phyloP scores from a whole-genome alignment of 2,113 vertebrate species.

The Lucifuga dentata region DNA sequence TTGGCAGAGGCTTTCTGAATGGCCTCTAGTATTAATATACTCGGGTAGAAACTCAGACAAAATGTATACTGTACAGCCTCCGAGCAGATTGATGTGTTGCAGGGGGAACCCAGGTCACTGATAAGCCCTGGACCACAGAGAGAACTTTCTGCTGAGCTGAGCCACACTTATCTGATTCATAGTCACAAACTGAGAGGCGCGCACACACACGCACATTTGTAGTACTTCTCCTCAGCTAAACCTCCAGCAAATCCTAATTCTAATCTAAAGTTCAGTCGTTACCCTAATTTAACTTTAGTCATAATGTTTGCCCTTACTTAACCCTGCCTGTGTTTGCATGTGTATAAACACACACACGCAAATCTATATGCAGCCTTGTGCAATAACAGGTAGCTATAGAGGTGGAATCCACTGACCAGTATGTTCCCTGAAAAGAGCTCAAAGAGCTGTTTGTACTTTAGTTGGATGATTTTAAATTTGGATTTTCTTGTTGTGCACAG shows the following conservation, averaged over 20 bases:
- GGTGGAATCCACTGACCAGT: conserved; percentile 24
- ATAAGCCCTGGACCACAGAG: background rate
- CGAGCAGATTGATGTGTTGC: background rate
- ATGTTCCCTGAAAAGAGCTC: conserved; percentile 10
- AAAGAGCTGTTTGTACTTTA: conserved; percentile 48
- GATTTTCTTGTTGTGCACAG: background rate
- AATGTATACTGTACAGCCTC: background rate
- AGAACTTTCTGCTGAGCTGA: background rate
- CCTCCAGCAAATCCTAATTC: background rate
- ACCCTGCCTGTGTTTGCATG: background rate
- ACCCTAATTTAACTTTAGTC: conserved; percentile 13
- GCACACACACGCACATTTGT: conserved; percentile 1
- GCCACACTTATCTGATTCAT: background rate
- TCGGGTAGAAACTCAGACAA: conserved; percentile 7
- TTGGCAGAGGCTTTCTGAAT: too few species aligned
- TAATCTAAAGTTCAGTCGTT: conserved; percentile 3
- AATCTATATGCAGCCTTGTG: conserved; percentile 8
- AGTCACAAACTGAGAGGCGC: background rate
- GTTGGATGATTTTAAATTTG: conserved; percentile 4
- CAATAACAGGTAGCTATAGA: conserved; percentile 21
- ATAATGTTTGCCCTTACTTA: background rate
- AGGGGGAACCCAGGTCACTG: conserved; percentile 3
- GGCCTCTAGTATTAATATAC: background rate
- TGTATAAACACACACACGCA: background rate
- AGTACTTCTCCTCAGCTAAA: background rate